A percentile compares a stretch with the other conserved stretches of the same genome.
Evolutionary conservation across 2,113 vertebrate species (phyloP).

Genomic region (Corythoichthys intestinalis): DNA sequence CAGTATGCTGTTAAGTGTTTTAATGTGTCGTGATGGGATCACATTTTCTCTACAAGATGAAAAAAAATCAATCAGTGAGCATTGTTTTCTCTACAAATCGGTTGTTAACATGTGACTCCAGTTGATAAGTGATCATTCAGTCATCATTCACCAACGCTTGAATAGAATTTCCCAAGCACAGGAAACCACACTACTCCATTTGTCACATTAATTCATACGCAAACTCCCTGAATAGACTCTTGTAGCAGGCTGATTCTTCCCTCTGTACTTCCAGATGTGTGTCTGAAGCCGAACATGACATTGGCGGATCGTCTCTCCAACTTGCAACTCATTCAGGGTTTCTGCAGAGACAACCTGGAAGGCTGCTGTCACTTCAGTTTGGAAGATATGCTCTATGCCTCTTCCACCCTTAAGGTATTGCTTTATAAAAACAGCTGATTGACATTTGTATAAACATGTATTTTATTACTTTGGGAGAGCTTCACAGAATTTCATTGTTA

Average conservation of each 20-base stretch:
- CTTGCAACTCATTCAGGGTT: constrained; percentile 90
- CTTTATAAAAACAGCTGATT: neutral
- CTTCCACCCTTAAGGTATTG: constrained; percentile 90
- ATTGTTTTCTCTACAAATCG: constrained; percentile 2
- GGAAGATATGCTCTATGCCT: constrained; percentile 95
- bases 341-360: constrained; percentile 91
- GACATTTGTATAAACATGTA: neutral
- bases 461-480: neutral
- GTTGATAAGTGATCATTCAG: constrained; percentile 2
- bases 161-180: constrained; percentile 1
- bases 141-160: neutral
- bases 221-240: neutral
- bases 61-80: constrained; percentile 25
- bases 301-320: constrained; percentile 92
- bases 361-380: constrained; percentile 91
- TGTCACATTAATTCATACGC: neutral
- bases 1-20: constrained; percentile 18
- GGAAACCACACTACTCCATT: neutral
- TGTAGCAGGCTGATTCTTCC: constrained; percentile 28
- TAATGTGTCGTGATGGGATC: constrained; percentile 1
- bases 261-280: constrained; percentile 79
- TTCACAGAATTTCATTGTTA: neutral
- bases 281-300: constrained; percentile 93
- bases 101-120: constrained; percentile 11
- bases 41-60: constrained; percentile 3